Conservation (phyloP, 2,797 vertebrate species). For the Merluccius polli region DNA sequence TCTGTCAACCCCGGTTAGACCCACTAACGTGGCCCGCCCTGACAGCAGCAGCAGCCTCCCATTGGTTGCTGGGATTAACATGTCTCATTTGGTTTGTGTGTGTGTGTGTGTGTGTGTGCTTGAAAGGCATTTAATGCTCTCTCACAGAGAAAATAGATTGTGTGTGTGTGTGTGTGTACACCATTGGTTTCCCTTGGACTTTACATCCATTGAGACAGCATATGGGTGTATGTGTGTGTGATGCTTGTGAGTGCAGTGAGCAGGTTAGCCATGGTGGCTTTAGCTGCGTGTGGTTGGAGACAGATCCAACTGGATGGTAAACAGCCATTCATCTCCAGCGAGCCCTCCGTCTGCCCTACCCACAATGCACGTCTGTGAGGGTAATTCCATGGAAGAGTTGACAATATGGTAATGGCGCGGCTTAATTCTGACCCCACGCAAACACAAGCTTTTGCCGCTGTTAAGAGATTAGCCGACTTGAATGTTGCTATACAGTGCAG, state of each 20-base stretch:
- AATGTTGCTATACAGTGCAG: slow-evolving; percentile 22
- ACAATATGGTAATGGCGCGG: slow-evolving; percentile 36
- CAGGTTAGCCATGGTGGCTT: slow-evolving; percentile 69
- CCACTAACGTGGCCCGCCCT: slow-evolving; percentile 10
- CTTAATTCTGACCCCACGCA: slow-evolving; percentile 28
- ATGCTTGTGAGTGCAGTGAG: slow-evolving; percentile 58
- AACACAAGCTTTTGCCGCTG: slow-evolving; percentile 30
- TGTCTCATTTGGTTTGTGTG: slow-evolving; percentile 16
- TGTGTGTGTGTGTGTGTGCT: slow-evolving; percentile 10
- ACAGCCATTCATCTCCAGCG: slow-evolving; percentile 41
- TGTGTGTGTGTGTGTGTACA: slow-evolving; percentile 9
- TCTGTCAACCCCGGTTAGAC: neutral
- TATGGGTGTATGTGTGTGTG: slow-evolving; percentile 17
- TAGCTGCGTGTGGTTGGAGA: slow-evolving; percentile 62
- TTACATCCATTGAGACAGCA: slow-evolving; percentile 12
- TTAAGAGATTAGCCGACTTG: slow-evolving; percentile 12
- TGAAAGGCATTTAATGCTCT: neutral
- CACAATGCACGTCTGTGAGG: slow-evolving; percentile 21
- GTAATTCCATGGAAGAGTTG: slow-evolving; percentile 32
- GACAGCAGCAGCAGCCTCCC: slow-evolving; percentile 15
- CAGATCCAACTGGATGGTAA: slow-evolving; percentile 42
- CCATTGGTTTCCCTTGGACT: slow-evolving; percentile 1
- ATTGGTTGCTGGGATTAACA: slow-evolving; percentile 31
- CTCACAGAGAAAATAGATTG: neutral
- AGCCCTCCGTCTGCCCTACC: slow-evolving; percentile 32